Evolutionary conservation across 1,140 invertebrate species (phyloP).

Genomic region (Dendrolimus kikuchii): DNA sequence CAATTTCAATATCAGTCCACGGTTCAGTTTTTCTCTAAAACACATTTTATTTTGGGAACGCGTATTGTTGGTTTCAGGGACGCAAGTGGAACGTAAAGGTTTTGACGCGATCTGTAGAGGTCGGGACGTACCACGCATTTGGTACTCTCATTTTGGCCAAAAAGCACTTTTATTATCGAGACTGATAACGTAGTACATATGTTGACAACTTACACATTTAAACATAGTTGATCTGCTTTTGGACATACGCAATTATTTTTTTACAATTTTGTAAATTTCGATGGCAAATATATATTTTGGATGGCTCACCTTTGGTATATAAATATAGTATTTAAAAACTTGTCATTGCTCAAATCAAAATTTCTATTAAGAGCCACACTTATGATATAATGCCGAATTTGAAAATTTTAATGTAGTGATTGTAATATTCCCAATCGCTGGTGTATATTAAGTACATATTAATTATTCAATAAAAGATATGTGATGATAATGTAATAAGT

Average conservation of each 20-base stretch:
- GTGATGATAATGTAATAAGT: constrained; percentile 63
- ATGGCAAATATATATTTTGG: constrained; percentile 64
- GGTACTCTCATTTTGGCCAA: constrained; percentile 67
- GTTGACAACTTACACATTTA: constrained; percentile 42
- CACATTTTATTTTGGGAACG: no score
- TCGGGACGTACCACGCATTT: constrained; percentile 51
- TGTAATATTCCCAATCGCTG: constrained; percentile 53
- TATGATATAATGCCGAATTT: constrained; percentile 58
- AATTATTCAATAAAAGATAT: constrained; percentile 56
- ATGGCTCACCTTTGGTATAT: constrained; percentile 67
- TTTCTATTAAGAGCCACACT: constrained; percentile 63
- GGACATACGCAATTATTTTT: constrained; percentile 56
- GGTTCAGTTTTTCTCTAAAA: no score
- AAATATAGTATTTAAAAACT: constrained; percentile 51
- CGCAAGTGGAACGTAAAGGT: no score
- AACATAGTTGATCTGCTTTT: constrained; percentile 63
- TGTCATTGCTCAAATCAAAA: constrained; percentile 67
- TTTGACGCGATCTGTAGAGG: constrained; percentile 38
- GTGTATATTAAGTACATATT: constrained; percentile 54
- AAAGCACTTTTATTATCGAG: constrained; percentile 66
- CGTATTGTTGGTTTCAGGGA: no score
- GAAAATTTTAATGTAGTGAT: constrained; percentile 53
- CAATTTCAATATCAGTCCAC: no score
- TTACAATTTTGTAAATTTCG: constrained; percentile 56
- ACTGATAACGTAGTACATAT: constrained; percentile 62